phyloP scores from a whole-genome alignment of 2,113 vertebrate species.

The Vulpes lagopus region DNA sequence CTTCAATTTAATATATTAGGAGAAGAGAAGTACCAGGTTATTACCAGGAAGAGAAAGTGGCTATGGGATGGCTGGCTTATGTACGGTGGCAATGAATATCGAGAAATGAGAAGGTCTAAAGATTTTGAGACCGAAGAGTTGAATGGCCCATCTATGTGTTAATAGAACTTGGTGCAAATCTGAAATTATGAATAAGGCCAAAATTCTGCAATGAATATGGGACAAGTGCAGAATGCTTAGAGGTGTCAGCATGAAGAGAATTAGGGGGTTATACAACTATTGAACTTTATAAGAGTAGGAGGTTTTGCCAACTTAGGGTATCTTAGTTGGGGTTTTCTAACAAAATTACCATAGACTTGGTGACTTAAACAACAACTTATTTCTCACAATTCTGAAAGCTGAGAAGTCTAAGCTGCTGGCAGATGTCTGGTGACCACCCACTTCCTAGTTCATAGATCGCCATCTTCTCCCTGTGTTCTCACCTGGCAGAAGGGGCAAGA shows the following conservation, averaged over 20 bases:
- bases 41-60: not conserved
- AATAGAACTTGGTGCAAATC: not conserved
- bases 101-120: not conserved
- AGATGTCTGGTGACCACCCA: not conserved
- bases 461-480: not conserved
- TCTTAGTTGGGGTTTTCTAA: not conserved
- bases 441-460: not conserved
- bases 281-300: not conserved
- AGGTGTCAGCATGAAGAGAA: not conserved
- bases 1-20: not conserved
- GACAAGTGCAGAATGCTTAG: not conserved
- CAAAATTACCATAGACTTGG: not conserved
- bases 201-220: not conserved
- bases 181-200: not conserved
- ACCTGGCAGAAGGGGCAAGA: not conserved
- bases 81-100: not conserved
- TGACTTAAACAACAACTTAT: not conserved
- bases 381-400: not conserved
- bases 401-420: not conserved
- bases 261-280: not conserved
- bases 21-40: not conserved
- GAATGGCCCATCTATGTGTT: not conserved
- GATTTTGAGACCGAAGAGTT: not conserved
- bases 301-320: not conserved
- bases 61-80: not conserved